Evolutionary conservation across 2,888 invertebrate genomes (phyloP), one percentile per base, ranked within the genome.

Genomic region (Autographa gamma): DNA sequence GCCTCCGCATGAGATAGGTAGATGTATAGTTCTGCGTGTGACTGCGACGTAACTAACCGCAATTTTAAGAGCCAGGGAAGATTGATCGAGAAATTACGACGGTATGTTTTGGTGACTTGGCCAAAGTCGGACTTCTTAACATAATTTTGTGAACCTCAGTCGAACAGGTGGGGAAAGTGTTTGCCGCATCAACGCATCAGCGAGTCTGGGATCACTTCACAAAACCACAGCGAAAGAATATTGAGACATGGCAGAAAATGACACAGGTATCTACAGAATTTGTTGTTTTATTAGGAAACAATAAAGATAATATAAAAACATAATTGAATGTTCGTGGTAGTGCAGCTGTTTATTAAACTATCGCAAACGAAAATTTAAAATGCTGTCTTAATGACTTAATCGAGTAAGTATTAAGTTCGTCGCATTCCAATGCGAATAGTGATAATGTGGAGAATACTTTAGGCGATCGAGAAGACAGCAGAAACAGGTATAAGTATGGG

Each of bases 181-280:
- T 99, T 97, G 96, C 97, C 95, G 98, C 98, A 91, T 98, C 99
- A 93, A 98, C 98, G 96, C 99, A 99, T 96, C 99, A 99, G 97
- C 99, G 99, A 96, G 98, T 98, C 96, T 99, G 99, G 99, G 99
- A 99, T 97, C 99, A 99, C 97, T 99, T 99, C 97, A 99, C 99
- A 96, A 99, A 99, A 97, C 98, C 99, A 88, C 99, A 99, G 96
- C 97, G 99, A 96, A 99, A 99, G 97, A 99, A 99, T 97, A 98
- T 99, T 96, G 99, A 99, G 96, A 97, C 98, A 93, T 99, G 99
- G 99, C 98, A 98, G 96, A 99, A 98, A 96, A 98, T 98, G 96
- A 98, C 98, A 76, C 97, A 98, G 98, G 99, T 99, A 94, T 85
- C 81, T 73, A 77, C 64, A 71, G 79, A 62, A 66, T 69, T 77